Evolutionary conservation across 2,888 invertebrate genomes (phyloP).

Genomic region (Diarsia mendica): DNA sequence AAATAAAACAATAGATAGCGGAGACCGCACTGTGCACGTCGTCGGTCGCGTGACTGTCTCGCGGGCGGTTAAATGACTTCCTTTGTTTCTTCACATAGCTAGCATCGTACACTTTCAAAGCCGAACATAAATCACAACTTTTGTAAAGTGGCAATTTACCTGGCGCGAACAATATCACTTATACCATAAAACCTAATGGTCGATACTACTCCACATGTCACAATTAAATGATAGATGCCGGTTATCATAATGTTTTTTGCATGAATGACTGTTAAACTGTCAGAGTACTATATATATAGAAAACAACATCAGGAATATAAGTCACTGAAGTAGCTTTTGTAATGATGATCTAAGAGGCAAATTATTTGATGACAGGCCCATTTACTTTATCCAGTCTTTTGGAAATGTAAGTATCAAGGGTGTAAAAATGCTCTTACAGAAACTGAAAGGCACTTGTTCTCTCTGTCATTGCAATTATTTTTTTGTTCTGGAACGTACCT

Average conservation of each 20-base stretch:
- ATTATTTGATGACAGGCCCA: background rate
- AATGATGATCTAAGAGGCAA: background rate
- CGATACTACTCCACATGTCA: conserved; percentile 54
- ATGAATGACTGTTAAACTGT: background rate
- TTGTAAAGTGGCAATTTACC: conserved; percentile 75
- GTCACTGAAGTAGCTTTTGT: background rate
- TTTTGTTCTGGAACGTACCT: too few species aligned
- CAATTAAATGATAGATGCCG: conserved; percentile 58
- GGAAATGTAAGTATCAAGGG: background rate
- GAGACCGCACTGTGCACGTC: conserved; percentile 73
- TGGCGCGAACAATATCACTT: conserved; percentile 69
- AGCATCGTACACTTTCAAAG: conserved; percentile 76
- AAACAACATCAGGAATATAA: background rate
- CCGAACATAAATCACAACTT: conserved; percentile 76
- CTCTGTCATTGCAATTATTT: too few species aligned
- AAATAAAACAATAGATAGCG: conserved; percentile 79
- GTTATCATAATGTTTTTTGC: conserved; percentile 23
- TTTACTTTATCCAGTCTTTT: background rate
- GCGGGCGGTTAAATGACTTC: conserved; percentile 84
- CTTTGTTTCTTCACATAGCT: conserved; percentile 85
- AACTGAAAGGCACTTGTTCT: too few species aligned
- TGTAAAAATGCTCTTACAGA: too few species aligned
- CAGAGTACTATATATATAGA: background rate
- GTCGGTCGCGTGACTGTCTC: conserved; percentile 85
- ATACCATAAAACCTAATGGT: conserved; percentile 60